Evolutionary conservation across 2,797 vertebrate genomes (phyloP).

Genomic region (Coregonus ussuriensis): DNA sequence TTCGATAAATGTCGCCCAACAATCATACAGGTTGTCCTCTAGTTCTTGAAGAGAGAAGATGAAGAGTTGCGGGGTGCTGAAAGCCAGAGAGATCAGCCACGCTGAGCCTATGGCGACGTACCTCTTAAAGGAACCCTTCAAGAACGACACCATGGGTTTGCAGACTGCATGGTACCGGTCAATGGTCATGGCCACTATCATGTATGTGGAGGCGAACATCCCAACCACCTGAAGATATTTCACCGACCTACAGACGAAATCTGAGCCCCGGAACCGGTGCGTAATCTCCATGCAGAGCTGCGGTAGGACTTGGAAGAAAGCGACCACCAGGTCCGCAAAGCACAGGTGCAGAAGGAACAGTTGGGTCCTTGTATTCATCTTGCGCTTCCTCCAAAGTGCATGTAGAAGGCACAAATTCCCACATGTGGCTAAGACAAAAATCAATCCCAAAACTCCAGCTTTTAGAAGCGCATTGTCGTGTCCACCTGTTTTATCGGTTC

Average conservation of each 20-base stretch:
- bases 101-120: too few relatives aligned
- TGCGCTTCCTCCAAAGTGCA: slow-evolving; percentile 81
- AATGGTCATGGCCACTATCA: too few relatives aligned
- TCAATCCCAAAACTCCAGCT: slow-evolving; percentile 79
- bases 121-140: too few relatives aligned
- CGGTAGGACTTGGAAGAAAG: slow-evolving; percentile 87
- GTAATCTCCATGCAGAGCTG: slow-evolving; percentile 89
- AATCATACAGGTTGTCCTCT: slow-evolving; percentile 79
- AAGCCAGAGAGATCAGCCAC: too few relatives aligned
- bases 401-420: slow-evolving; percentile 82
- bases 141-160: too few relatives aligned
- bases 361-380: slow-evolving; percentile 82
- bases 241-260: slow-evolving; percentile 78
- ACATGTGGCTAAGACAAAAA: slow-evolving; percentile 81
- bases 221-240: slow-evolving; percentile 90
- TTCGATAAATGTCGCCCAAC: slow-evolving; percentile 85
- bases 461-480: slow-evolving; percentile 62
- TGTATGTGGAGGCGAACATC: too few relatives aligned
- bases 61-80: too few relatives aligned
- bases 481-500: neutral
- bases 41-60: too few relatives aligned
- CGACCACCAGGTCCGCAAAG: slow-evolving; percentile 82
- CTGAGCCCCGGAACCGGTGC: slow-evolving; percentile 82
- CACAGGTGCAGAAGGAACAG: slow-evolving; percentile 86
- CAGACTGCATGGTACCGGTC: too few relatives aligned